Evolutionary conservation across 2,113 vertebrate species (phyloP).

Genomic region (Mirounga angustirostris): DNA sequence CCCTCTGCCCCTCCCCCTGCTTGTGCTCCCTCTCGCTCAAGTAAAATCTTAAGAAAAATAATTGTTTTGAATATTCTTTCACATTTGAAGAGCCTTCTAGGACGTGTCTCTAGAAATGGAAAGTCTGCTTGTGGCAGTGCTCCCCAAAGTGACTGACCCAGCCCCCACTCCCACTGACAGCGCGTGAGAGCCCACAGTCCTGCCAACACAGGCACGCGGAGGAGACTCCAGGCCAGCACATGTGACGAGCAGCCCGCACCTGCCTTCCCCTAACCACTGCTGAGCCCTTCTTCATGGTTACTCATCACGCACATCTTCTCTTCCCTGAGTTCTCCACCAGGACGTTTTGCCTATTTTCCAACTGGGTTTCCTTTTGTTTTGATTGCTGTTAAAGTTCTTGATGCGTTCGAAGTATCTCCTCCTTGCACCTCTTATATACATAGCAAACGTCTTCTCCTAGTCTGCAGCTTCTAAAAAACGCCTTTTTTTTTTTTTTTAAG

Average conservation of each 20-base stretch:
- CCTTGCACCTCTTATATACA: neutral
- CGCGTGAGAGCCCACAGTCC: fast-evolving
- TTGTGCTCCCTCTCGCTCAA: neutral
- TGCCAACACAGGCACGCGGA: neutral
- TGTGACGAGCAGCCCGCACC: neutral
- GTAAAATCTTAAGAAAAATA: neutral
- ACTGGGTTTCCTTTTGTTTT: neutral
- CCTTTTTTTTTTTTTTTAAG: too few relatives aligned
- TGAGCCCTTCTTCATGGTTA: neutral
- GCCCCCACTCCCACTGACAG: neutral
- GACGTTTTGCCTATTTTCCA: neutral
- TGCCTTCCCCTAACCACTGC: neutral
- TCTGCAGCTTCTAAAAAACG: neutral
- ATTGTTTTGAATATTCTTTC: neutral
- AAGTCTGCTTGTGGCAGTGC: neutral
- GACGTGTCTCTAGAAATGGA: neutral
- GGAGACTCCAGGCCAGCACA: neutral
- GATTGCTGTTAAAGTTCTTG: neutral
- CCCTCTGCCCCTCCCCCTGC: neutral
- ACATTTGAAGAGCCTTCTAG: neutral
- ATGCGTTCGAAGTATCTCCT: neutral
- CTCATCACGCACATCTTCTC: too few relatives aligned
- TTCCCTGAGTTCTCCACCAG: neutral
- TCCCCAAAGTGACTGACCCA: neutral
- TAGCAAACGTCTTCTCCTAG: neutral